Conservation (phyloP, 1,140 invertebrate species). For the Ostrea edulis region DNA sequence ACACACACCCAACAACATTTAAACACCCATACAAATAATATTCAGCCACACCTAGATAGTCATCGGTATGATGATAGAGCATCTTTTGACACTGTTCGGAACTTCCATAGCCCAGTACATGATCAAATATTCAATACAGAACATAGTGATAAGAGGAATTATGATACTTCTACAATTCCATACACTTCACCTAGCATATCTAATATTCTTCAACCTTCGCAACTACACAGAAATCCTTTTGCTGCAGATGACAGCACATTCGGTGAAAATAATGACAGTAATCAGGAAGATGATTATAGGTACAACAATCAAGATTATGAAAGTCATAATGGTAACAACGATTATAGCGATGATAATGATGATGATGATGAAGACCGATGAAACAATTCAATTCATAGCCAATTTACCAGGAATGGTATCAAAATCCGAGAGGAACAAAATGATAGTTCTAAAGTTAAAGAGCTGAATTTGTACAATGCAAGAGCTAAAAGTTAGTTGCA, state of each 20-base stretch:
- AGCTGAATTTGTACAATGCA: too few relatives aligned
- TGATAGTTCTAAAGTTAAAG: too few relatives aligned
- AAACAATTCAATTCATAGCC: background rate
- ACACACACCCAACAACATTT: background rate
- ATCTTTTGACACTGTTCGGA: background rate
- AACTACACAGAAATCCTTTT: background rate
- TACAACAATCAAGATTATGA: background rate
- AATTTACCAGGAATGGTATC: too few relatives aligned
- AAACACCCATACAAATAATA: background rate
- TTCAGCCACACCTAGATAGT: background rate
- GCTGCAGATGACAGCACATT: background rate
- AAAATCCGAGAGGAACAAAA: too few relatives aligned
- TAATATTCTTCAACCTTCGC: background rate
- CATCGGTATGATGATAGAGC: background rate
- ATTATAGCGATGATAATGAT: background rate
- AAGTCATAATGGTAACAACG: background rate
- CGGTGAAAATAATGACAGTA: background rate
- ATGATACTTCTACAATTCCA: background rate
- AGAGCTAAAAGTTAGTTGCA: too few relatives aligned
- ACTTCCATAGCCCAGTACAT: background rate
- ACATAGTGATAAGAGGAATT: background rate
- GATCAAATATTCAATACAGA: background rate
- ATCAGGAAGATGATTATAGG: background rate
- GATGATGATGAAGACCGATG: background rate
- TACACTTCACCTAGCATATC: background rate